phyloP scores from a whole-genome alignment of 2,888 invertebrate genomes.

The Geotrupes spiniger region DNA sequence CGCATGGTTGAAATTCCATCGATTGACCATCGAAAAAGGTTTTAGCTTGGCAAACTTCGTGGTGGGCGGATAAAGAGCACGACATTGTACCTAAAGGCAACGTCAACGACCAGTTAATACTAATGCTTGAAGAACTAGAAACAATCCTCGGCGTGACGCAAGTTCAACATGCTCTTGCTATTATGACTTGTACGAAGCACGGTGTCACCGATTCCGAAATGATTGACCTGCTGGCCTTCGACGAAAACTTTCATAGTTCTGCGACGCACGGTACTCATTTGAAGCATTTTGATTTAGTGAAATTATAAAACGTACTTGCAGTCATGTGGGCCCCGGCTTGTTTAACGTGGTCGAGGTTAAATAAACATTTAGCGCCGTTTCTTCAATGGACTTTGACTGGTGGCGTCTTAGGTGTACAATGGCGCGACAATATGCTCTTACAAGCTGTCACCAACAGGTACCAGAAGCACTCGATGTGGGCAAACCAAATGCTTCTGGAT shows the following conservation, averaged over 20 bases:
- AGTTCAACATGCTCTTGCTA: conserved; percentile 66
- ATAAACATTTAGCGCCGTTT: conserved; percentile 65
- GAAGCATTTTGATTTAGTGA: not conserved
- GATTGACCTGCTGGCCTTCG: conserved; percentile 65
- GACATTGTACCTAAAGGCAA: conserved; percentile 56
- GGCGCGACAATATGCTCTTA: conserved; percentile 62
- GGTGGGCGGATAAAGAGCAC: conserved; percentile 58
- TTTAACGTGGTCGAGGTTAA: conserved; percentile 65
- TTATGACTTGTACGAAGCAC: conserved; percentile 71
- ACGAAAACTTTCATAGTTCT: conserved; percentile 61
- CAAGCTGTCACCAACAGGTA: conserved; percentile 64
- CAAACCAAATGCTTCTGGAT: conserved; percentile 55
- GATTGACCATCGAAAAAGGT: no score
- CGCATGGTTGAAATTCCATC: not conserved
- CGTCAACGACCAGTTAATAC: conserved; percentile 61
- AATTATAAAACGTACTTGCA: conserved; percentile 35
- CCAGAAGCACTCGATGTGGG: conserved; percentile 52
- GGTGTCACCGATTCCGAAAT: conserved; percentile 82
- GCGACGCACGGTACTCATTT: conserved; percentile 59
- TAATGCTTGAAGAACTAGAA: conserved; percentile 67
- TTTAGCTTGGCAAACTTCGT: conserved; percentile 61
- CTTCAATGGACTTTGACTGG: conserved; percentile 60
- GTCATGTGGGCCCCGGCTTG: conserved; percentile 71
- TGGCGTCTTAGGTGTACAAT: conserved; percentile 60
- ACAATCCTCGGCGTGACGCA: conserved; percentile 64